phyloP scores from a whole-genome alignment of 1,140 invertebrate species.

The Rhagoletis zephyria region DNA sequence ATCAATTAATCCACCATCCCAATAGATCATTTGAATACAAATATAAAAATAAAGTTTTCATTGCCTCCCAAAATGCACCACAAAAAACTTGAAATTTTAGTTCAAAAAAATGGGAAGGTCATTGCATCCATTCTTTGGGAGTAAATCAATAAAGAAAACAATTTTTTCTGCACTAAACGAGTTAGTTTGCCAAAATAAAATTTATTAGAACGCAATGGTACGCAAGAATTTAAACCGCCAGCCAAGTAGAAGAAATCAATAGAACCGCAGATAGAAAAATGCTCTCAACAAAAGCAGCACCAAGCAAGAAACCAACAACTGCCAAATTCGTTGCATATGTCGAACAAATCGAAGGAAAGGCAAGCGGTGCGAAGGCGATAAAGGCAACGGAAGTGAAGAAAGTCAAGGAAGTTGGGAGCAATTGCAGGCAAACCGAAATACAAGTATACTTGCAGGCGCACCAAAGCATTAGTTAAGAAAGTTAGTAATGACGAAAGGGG shows the following conservation, averaged over 20 bases:
- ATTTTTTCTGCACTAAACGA: background rate
- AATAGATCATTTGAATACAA: too few species aligned
- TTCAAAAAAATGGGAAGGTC: background rate
- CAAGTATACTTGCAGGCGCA: slow-evolving; percentile 27
- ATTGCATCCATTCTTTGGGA: background rate
- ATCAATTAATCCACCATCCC: too few species aligned
- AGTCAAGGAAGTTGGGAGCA: slow-evolving; percentile 22
- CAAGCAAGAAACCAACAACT: background rate
- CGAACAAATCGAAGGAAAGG: slow-evolving; percentile 5
- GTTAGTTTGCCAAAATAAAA: slow-evolving; percentile 7
- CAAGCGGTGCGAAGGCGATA: background rate
- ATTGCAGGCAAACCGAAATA: slow-evolving; percentile 22
- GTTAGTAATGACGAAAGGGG: background rate
- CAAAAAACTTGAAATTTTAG: background rate
- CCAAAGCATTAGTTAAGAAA: background rate
- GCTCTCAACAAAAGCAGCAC: background rate
- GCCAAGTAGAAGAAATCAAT: background rate
- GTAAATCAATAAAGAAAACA: background rate
- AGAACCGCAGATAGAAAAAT: background rate
- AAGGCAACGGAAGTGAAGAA: slow-evolving; percentile 28
- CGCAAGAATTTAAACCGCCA: background rate
- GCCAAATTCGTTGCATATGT: slow-evolving; percentile 33
- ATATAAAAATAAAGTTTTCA: too few species aligned
- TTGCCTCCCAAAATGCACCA: too few species aligned
- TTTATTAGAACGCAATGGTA: background rate